Percentiles rank a stretch among this genome's conserved stretches.
Conservation (phyloP, 37 sponge, comb jelly and placozoan species). For the Petrosia ficiformis region DNA sequence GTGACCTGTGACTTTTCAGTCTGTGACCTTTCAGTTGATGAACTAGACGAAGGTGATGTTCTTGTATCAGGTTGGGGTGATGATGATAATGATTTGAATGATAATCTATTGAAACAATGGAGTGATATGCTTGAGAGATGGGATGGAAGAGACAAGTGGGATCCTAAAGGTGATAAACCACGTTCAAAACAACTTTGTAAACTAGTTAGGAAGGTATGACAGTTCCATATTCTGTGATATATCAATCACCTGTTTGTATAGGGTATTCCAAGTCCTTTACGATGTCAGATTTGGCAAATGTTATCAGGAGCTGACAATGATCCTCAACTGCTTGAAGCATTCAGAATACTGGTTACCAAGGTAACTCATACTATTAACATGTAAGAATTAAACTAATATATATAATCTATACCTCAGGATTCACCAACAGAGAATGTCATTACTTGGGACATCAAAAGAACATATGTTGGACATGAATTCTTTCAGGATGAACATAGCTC, state of each 20-base stretch:
- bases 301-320: slow-evolving; percentile 67
- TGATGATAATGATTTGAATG: slow-evolving; percentile 49
- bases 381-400: neutral
- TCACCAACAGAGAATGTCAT: slow-evolving; percentile 86
- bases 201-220: slow-evolving; percentile 69
- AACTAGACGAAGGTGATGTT: slow-evolving; percentile 59
- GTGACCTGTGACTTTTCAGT: neutral
- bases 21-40: neutral
- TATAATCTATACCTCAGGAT: slow-evolving; percentile 45
- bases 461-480: slow-evolving; percentile 86
- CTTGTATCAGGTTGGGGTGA: slow-evolving; percentile 82
- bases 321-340: slow-evolving; percentile 78
- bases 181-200: slow-evolving; percentile 73
- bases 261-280: slow-evolving; percentile 79
- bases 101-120: slow-evolving; percentile 71
- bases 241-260: slow-evolving; percentile 13
- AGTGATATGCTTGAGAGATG: slow-evolving; percentile 62
- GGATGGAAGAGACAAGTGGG: slow-evolving; percentile 73
- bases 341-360: slow-evolving; percentile 74
- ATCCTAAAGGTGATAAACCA: slow-evolving; percentile 30
- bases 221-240: neutral
- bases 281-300: slow-evolving; percentile 92
- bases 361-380: slow-evolving; percentile 37
- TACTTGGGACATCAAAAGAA: slow-evolving; percentile 91
- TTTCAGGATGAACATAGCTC: slow-evolving; percentile 58